phyloP scores from a whole-genome alignment of 2,888 invertebrate species.

The Drosophila meridionalis region DNA sequence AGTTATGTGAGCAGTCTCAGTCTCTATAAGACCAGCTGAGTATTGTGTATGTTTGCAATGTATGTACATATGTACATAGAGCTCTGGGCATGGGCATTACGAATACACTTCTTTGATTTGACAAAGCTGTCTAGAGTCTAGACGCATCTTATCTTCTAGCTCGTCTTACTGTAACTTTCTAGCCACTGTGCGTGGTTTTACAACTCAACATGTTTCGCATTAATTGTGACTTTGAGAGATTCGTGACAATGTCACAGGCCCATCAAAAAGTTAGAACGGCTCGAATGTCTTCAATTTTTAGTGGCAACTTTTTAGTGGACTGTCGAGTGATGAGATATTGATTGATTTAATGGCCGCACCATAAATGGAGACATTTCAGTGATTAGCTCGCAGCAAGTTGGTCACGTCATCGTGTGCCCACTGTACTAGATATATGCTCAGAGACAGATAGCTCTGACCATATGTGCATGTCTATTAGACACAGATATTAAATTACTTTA shows the following conservation, averaged over 20 bases:
- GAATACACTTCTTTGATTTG: neutral
- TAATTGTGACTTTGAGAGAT: conserved; percentile 49
- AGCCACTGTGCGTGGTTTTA: neutral
- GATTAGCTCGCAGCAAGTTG: conserved; percentile 38
- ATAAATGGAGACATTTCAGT: conserved; percentile 49
- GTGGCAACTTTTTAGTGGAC: conserved; percentile 9
- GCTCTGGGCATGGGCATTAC: neutral
- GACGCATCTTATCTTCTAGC: neutral
- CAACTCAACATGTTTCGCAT: conserved; percentile 19
- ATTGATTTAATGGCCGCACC: conserved; percentile 58
- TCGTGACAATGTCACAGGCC: conserved; percentile 47
- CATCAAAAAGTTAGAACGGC: conserved; percentile 28
- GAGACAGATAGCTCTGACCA: conserved; percentile 2
- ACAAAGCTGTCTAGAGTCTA: no score
- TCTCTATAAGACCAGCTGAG: neutral
- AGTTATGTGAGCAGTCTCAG: conserved; percentile 1
- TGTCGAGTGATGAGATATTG: conserved; percentile 34
- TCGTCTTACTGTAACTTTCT: neutral
- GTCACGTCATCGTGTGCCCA: conserved; percentile 42
- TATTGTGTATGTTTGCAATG: neutral
- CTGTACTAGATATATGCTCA: neutral
- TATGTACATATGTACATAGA: neutral
- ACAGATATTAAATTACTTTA: conserved; percentile 2
- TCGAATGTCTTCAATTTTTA: conserved; percentile 13
- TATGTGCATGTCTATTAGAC: neutral